Evolutionary conservation across 37 sponge, comb jelly and placozoan genomes (phyloP).

Genomic region (Chondrilla cf. caribensis): DNA sequence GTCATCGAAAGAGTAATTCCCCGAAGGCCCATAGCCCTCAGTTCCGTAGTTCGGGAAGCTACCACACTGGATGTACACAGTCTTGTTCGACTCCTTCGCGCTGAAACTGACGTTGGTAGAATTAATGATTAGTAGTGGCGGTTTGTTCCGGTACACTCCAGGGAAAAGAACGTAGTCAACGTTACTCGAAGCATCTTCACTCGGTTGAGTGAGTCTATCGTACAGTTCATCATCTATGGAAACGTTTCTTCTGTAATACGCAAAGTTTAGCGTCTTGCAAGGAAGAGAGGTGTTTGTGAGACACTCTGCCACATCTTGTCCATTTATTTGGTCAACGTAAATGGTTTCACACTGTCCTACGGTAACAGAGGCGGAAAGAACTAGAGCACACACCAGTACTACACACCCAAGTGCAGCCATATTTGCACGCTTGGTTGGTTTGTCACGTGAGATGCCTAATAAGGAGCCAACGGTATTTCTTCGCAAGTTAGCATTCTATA

Average conservation of each 20-base stretch:
- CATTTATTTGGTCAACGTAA: constrained; percentile 31
- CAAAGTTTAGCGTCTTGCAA: constrained; percentile 18
- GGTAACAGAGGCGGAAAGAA: neutral
- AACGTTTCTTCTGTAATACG: neutral
- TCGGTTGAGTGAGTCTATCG: neutral
- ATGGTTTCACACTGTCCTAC: neutral
- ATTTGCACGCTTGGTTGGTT: neutral
- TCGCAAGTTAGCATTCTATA: no score
- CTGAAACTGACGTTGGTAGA: constrained; percentile 31
- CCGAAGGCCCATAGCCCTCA: neutral
- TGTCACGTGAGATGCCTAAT: neutral
- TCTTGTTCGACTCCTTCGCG: constrained; percentile 19
- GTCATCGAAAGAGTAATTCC: constrained; percentile 33
- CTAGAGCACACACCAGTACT: neutral
- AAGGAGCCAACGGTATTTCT: no score
- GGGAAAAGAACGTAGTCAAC: neutral
- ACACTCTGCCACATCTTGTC: constrained; percentile 32
- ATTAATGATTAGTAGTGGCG: neutral
- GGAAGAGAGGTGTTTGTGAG: neutral
- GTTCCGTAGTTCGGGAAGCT: constrained; percentile 18
- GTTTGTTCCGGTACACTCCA: neutral
- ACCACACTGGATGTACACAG: constrained; percentile 35
- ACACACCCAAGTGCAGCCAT: neutral
- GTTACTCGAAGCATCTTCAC: neutral
- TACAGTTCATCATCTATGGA: neutral